Conservation (phyloP, 2,113 vertebrate genomes). For the Elephantulus edwardii region DNA sequence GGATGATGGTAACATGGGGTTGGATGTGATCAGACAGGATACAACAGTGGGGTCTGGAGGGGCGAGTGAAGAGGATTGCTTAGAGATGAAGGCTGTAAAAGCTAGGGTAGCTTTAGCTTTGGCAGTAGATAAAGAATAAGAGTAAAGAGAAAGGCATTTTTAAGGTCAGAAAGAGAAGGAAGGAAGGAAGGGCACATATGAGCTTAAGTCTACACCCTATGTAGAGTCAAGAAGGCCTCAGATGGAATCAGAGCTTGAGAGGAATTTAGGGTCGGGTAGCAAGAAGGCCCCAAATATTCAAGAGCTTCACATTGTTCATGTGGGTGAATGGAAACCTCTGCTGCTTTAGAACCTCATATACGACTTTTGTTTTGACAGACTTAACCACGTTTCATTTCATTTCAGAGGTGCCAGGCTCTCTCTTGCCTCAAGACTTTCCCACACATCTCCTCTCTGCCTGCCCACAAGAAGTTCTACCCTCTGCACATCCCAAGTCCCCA, state of each 20-base stretch:
- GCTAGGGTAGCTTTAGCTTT: too few species aligned
- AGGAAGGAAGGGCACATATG: background rate
- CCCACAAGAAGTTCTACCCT: background rate
- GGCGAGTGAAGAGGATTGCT: background rate
- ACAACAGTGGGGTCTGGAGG: background rate
- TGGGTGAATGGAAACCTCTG: background rate
- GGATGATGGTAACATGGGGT: background rate
- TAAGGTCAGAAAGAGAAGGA: background rate
- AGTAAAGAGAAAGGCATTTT: background rate
- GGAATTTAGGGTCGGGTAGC: background rate
- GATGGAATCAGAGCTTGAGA: background rate
- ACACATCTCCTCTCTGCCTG: background rate
- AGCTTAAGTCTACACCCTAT: too few species aligned
- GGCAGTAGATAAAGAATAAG: background rate
- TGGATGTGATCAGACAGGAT: fast-evolving
- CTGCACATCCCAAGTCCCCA: background rate
- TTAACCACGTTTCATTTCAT: background rate
- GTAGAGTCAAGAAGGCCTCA: background rate
- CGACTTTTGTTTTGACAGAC: background rate
- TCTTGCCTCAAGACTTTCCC: background rate
- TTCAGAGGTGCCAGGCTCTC: background rate
- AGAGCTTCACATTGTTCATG: background rate
- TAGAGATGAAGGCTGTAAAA: fast-evolving
- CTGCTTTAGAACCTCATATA: background rate
- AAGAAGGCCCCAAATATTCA: background rate